Conservation (phyloP, 1,140 invertebrate species). For the Apis laboriosa region DNA sequence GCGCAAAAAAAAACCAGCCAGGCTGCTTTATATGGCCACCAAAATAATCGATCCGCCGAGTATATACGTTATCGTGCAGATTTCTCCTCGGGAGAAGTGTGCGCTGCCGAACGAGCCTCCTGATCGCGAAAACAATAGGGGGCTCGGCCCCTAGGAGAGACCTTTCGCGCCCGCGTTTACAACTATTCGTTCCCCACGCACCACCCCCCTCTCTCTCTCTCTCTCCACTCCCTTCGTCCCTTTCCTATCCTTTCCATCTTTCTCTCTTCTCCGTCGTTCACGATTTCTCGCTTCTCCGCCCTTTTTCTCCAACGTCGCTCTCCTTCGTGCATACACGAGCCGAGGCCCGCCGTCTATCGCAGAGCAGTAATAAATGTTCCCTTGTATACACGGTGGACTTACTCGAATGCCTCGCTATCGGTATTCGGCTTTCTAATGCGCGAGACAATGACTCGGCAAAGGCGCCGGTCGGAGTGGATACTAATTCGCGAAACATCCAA, state of each 20-base stretch:
- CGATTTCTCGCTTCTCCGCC: not conserved
- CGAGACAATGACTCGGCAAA: constrained; percentile 55
- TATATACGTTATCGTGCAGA: constrained; percentile 36
- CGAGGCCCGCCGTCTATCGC: constrained; percentile 26
- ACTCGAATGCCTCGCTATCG: constrained; percentile 49
- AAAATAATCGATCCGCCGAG: constrained; percentile 46
- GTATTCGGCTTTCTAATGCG: constrained; percentile 69
- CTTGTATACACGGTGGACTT: constrained; percentile 49
- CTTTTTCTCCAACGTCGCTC: constrained; percentile 8
- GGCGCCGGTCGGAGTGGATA: constrained; percentile 38
- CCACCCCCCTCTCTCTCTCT: constrained; percentile 49
- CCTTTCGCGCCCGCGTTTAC: constrained; percentile 69
- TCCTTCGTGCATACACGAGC: not conserved
- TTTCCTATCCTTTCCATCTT: not conserved
- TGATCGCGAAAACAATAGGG: constrained; percentile 68
- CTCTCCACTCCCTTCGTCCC: not conserved
- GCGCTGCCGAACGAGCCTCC: constrained; percentile 47
- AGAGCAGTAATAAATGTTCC: constrained; percentile 67
- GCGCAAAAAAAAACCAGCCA: not conserved
- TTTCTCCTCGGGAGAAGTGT: constrained; percentile 50
- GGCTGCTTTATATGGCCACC: constrained; percentile 34
- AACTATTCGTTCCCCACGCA: constrained; percentile 68
- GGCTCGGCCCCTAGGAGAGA: constrained; percentile 62
- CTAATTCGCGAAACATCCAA: constrained; percentile 12
- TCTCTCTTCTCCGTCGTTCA: not conserved